Evolutionary conservation across 2,888 invertebrate genomes (phyloP), one percentile per base, ranked within the genome.

Genomic region (Xylocampa areola): DNA sequence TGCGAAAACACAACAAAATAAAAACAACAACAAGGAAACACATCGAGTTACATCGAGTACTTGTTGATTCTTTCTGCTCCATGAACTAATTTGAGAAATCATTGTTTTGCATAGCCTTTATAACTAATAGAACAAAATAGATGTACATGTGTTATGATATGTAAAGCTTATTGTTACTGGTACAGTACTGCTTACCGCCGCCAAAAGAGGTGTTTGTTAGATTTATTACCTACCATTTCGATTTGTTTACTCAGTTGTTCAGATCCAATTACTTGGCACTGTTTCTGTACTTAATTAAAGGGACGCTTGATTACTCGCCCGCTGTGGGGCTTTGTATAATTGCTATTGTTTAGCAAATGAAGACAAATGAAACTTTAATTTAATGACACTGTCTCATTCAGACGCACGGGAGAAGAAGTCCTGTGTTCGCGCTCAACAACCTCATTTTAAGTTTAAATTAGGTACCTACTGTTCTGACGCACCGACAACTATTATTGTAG

Each of bases 311-410:
- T 94, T 93, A 94, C 93, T 91, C 91, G 89, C 91, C 93, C 91
- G 92, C 93, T 90, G 90, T 87, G 92, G 92, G 91, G 91, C 92
- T 92, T 91, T 92, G 92, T 93, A 92, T 93, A 94, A 94, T 94
- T 93, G 93, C 93, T 93, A 92, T 94, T 94, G 93, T 94, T 93
- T 93, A 93, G 93, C 92, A 93, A 94, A 94, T 94, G 92, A 92
- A 94, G 93, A 94, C 93, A 93, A 94, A 94, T 94, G 92, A 94
- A 94, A 94, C 91, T 94, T 93, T 93, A 93, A 93, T 94, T 93
- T 93, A 93, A 92, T 91, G 93, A 90, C 91, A 92, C 85, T 92
- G 92, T 92, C 92, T 91, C 89, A 84, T 89, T 91, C 90, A 91
- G 88, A 85, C 83, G 82, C 84, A 84, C 84, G 81, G 78, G 80